Base-by-base conservation (phyloP, 53 echinoderm and acorn worm species). In the Pentamera pediparva region DNA sequence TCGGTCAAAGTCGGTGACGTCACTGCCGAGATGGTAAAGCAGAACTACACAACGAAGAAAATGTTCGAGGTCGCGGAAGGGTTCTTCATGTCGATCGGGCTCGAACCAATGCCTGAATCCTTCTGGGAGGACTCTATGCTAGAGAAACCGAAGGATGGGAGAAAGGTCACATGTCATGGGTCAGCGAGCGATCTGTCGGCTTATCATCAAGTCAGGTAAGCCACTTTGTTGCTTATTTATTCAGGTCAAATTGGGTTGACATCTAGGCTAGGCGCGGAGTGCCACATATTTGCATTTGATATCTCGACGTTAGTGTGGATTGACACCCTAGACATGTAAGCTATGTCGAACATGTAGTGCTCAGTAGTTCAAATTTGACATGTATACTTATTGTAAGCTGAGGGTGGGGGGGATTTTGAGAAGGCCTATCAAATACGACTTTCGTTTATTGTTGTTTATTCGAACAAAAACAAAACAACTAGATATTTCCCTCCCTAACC, bases 141-240 rank as follows among this genome's bases (percentile, higher is more conserved):
- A 10, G 84, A 69, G 56, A 84, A 77, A 62, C 89, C 87, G 12
- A 56, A 25, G 4, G 84, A 84, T 33, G n/a, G n/a, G n/a, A 75
- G 84, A 60, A 76, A 89, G 28, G 81, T 89, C 3, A 73, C 80
- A 26, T 89, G 89, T 26, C 89, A 89, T 28, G 84, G 79, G 31
- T 84, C 84, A 37, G 89, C 88, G 12, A 59, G 69, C 31, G 89
- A 89, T 71, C 70, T 84, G 18, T 76, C 83, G 13, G 81, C 82
- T 62, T 60, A 88, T 49, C 47, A 50, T 38, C 91, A 96, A 39
- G 96, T 96, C 58, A 82, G 92, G 92, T 91, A 71, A 62, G 24
- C 34, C n/a, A n/a, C n/a, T n/a, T n/a, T n/a, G n/a, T n/a, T n/a
- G 19, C 20, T 17, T 56, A 73, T 18, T 39, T 12, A 64, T 11